These are phyloP conservation scores for Diachasma alloeum DNA, from an alignment of 1,140 invertebrate genomes.

Conservation along the genomic window DNA sequence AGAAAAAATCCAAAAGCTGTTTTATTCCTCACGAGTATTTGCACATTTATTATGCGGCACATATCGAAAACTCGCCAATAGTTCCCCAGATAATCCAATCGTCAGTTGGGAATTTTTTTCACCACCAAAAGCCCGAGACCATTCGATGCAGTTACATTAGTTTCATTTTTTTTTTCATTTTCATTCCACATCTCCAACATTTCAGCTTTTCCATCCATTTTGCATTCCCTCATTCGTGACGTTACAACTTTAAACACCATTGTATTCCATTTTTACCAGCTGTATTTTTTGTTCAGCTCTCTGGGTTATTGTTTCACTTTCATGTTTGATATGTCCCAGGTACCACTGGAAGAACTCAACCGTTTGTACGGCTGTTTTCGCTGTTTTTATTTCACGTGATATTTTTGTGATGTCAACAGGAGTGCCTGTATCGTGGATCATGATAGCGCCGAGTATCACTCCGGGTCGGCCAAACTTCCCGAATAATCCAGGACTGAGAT, in stretches of 20 bases:
- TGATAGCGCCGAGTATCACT: constrained; percentile 86
- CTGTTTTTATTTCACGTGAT: not conserved
- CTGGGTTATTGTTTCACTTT: not conserved
- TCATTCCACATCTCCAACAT: not conserved
- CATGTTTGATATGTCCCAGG: not conserved
- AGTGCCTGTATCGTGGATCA: constrained; percentile 81
- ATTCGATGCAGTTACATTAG: not conserved
- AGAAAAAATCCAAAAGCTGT: too few species aligned
- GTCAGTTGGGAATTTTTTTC: too few species aligned
- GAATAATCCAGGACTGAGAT: constrained; percentile 88
- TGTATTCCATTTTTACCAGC: not conserved
- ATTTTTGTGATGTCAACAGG: constrained; percentile 61
- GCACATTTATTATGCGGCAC: too few species aligned
- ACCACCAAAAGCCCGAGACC: too few species aligned
- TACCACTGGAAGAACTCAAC: not conserved
- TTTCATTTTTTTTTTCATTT: not conserved
- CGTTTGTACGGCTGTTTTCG: constrained; percentile 18
- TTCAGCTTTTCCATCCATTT: not conserved
- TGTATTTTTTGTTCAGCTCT: not conserved
- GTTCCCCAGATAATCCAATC: too few species aligned
- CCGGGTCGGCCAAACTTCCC: constrained; percentile 78
- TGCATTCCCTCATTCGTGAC: not conserved
- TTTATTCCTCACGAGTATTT: too few species aligned
- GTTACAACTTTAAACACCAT: not conserved
- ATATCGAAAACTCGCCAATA: too few species aligned